Percentiles rank a stretch among this genome's conserved stretches.
These are phyloP conservation scores for Mesorhabditis spiculigera DNA, from an alignment of 2,888 invertebrate species.

Conservation along the genomic window DNA sequence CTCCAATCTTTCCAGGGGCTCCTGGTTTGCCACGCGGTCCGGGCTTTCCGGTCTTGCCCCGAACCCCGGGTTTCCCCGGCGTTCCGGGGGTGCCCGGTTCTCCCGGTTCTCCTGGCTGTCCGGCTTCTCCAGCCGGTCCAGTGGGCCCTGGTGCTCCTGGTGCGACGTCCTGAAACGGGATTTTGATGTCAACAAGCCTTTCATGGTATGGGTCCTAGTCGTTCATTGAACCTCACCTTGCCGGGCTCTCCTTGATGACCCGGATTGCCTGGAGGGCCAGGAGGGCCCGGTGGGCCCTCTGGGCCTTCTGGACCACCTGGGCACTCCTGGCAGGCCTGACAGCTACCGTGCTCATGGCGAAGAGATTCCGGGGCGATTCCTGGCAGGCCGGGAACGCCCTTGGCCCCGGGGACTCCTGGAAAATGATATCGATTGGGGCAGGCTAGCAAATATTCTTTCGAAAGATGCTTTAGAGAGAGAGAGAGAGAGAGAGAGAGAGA, in stretches of 20 bases:
- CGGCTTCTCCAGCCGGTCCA: too few species aligned
- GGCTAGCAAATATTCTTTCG: neutral
- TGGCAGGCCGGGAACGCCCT: constrained; percentile 1
- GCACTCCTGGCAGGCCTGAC: neutral
- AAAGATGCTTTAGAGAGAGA: too few species aligned
- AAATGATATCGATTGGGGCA: neutral
- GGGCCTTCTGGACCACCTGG: neutral
- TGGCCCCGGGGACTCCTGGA: neutral
- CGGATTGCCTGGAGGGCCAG: neutral
- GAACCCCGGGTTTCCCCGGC: too few species aligned
- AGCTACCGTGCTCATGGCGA: neutral
- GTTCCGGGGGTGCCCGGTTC: too few species aligned
- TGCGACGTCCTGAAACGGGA: neutral
- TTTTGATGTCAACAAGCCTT: neutral
- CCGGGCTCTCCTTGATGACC: neutral
- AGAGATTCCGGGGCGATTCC: neutral
- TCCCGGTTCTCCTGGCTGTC: too few species aligned
- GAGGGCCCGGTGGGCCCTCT: neutral
- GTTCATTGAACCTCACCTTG: neutral
- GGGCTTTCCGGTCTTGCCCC: neutral
- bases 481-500: too few species aligned
- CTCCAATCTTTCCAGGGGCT: neutral
- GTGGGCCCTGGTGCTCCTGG: neutral
- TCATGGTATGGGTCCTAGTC: too few species aligned
- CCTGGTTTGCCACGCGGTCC: neutral